Percentiles rank a stretch among this genome's conserved stretches.
Evolutionary conservation across 1,140 invertebrate species (phyloP).

Genomic region (Linepithema humile): DNA sequence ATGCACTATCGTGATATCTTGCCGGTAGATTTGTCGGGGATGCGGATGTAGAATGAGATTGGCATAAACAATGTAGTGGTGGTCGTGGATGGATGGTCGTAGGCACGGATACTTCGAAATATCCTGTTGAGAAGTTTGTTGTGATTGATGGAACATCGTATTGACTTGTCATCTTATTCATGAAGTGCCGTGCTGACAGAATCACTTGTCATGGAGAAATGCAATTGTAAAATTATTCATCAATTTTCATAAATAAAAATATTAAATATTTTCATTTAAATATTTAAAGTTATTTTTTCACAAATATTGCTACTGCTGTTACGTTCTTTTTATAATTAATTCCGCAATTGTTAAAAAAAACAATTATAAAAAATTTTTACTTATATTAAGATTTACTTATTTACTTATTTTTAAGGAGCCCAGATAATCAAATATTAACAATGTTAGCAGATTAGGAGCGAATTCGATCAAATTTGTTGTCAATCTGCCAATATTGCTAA

Average conservation of each 20-base stretch:
- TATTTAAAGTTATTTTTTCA: background rate
- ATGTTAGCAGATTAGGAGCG: too few relatives aligned
- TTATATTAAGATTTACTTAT: too few relatives aligned
- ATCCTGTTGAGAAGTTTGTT: slow-evolving; percentile 32
- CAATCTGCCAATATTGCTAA: too few relatives aligned
- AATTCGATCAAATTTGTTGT: too few relatives aligned
- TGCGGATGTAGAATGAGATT: slow-evolving; percentile 26
- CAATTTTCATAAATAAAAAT: background rate
- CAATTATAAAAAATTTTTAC: too few relatives aligned
- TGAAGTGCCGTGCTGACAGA: background rate
- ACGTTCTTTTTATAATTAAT: background rate
- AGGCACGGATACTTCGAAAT: slow-evolving; percentile 20
- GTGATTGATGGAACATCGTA: slow-evolving; percentile 54
- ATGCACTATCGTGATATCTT: background rate
- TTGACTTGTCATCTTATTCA: slow-evolving; percentile 38
- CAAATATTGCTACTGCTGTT: background rate
- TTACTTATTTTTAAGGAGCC: too few relatives aligned
- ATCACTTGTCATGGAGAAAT: background rate
- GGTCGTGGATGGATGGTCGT: background rate
- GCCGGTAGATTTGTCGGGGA: background rate
- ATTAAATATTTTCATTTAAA: too few relatives aligned
- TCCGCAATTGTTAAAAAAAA: background rate
- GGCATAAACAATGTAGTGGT: slow-evolving; percentile 39
- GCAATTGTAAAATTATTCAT: background rate
- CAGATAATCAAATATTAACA: too few relatives aligned